Evolutionary conservation across 2,888 invertebrate species (phyloP).

Genomic region (Rhingia campestris): DNA sequence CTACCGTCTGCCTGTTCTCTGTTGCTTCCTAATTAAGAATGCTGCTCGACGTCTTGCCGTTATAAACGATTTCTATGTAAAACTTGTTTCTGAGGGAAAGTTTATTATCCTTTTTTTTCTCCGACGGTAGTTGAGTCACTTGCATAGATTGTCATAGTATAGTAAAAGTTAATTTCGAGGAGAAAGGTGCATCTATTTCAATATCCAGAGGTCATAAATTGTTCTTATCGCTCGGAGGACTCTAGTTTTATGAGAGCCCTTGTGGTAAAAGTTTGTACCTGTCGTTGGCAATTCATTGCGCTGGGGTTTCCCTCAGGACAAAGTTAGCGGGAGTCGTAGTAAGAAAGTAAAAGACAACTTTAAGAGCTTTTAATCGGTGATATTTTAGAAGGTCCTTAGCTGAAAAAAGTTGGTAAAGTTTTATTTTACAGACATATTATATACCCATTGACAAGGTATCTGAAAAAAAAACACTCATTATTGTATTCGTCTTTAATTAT

Average conservation of each 20-base stretch:
- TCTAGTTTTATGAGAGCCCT: slow-evolving; percentile 9
- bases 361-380: background rate
- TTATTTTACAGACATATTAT: background rate
- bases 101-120: background rate
- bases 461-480: background rate
- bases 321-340: background rate
- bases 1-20: slow-evolving; percentile 29
- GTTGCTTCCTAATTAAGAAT: slow-evolving; percentile 38
- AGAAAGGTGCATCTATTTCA: slow-evolving; percentile 38
- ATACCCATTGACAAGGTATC: background rate
- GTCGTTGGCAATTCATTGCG: slow-evolving; percentile 8
- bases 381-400: background rate
- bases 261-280: slow-evolving; percentile 27
- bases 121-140: background rate
- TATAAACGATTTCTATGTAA: slow-evolving; percentile 10
- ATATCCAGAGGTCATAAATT: slow-evolving; percentile 57
- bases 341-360: background rate
- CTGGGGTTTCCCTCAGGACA: background rate
- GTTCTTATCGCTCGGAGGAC: slow-evolving; percentile 44
- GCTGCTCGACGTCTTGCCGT: background rate
- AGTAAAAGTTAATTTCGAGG: slow-evolving; percentile 1
- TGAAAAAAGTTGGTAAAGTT: background rate
- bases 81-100: background rate
- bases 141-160: slow-evolving; percentile 1
- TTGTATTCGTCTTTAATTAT: slow-evolving; percentile 27